A percentile compares a stretch with the other conserved stretches of the same genome.
Evolutionary conservation across 2,797 vertebrate species (phyloP).

Genomic region (Cossypha dichroa): DNA sequence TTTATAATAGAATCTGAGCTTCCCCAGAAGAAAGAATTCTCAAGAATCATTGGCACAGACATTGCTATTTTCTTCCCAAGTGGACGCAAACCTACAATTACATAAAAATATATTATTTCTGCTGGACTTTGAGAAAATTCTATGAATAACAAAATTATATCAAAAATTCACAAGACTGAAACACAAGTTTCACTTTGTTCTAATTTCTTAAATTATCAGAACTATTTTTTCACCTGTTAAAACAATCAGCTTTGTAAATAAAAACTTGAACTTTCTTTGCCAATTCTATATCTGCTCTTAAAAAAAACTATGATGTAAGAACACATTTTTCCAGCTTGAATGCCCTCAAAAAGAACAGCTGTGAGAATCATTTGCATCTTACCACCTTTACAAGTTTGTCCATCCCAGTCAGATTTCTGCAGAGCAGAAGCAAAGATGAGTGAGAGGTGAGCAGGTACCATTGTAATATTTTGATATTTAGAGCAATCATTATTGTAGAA

Average conservation of each 20-base stretch:
- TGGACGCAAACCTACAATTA: neutral
- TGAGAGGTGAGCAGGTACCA: neutral
- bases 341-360: rapidly evolving
- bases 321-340: neutral
- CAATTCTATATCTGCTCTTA: neutral
- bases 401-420: neutral
- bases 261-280: neutral
- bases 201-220: neutral
- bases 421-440: neutral
- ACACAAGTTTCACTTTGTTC: neutral
- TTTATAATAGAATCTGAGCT: neutral
- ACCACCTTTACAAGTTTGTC: neutral
- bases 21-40: neutral
- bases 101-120: neutral
- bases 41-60: neutral
- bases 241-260: neutral
- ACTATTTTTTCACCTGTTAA: neutral
- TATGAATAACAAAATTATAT: neutral
- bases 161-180: neutral
- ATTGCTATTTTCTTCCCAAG: neutral
- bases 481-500: neutral
- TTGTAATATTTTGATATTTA: neutral
- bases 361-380: neutral
- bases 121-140: neutral
- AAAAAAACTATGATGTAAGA: neutral